Percentiles rank a stretch among this genome's conserved stretches.
These are phyloP conservation scores for Formica selysi DNA, from an alignment of 1,140 invertebrate species.

Conservation along the genomic window DNA sequence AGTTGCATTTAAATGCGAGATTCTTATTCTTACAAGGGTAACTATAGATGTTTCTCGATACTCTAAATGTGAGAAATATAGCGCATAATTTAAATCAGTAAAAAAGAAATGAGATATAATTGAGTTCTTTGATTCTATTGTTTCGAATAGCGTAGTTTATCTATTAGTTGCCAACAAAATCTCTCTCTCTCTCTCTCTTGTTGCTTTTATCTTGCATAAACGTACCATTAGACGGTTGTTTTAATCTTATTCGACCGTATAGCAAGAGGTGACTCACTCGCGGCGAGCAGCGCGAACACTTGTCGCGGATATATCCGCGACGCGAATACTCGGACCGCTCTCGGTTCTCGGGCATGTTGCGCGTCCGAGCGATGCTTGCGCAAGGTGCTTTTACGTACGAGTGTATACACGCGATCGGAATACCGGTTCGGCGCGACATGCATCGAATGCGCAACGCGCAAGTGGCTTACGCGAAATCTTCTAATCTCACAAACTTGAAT, in stretches of 20 bases:
- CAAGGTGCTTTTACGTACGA: slow-evolving; percentile 69
- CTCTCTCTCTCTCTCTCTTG: neutral
- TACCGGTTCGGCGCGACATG: slow-evolving; percentile 53
- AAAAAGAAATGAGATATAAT: neutral
- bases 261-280: slow-evolving; percentile 68
- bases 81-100: neutral
- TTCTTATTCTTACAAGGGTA: neutral
- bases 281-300: slow-evolving; percentile 67
- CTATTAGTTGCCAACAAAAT: neutral
- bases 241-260: neutral
- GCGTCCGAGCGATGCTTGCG: slow-evolving; percentile 63
- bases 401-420: slow-evolving; percentile 12
- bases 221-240: neutral
- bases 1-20: neutral
- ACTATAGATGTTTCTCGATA: neutral
- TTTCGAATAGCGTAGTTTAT: neutral
- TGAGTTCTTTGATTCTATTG: neutral
- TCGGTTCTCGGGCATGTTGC: slow-evolving; percentile 48
- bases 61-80: neutral
- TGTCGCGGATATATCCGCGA: slow-evolving; percentile 67
- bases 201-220: slow-evolving; percentile 4
- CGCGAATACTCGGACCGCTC: slow-evolving; percentile 54
- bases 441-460: neutral
- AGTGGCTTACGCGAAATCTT: slow-evolving; percentile 12
- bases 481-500: neutral